Evolutionary conservation across 2,888 invertebrate species (phyloP), one percentile per base, ranked within the genome.

Genomic region (Eilema caniola): DNA sequence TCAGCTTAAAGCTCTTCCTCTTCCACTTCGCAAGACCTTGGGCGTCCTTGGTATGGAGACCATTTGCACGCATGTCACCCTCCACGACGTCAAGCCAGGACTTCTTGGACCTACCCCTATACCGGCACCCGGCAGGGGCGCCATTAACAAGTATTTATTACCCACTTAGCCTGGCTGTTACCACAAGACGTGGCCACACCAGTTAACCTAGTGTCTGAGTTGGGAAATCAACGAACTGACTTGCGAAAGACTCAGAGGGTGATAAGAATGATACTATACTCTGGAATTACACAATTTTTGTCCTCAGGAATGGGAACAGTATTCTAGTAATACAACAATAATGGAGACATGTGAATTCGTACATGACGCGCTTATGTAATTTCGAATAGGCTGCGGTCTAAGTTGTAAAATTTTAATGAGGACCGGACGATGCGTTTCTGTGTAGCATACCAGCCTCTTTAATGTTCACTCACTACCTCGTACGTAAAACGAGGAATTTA

Each of bases 401-500:
- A 53, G n/a, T n/a, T 53, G 53, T 53, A 53, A 53, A 53, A 53
- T 53, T 53, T 53, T 53, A n/a, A 53, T 53, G 53, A 53, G 8
- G 20, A n/a, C 20, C 53, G 53, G 53, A 53, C 53, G n/a, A 53
- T 53, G n/a, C 53, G 53, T 53, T 53, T 8, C n/a, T 53, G n/a
- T n/a, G 53, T 7, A 53, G 53, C n/a, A 53, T 53, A 53, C 53
- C n/a, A 53, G n/a, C n/a, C 53, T n/a, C n/a, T n/a, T 20, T 20
- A 20, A 53, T n/a, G 53, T n/a, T 53, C 53, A 53, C n/a, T 14
- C n/a, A 62, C 12, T 62, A 11, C 23, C 37, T 62, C 37, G 23
- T 61, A 61, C 37, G 23, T 61, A 61, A 61, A 61, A 61, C n/a
- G 31, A 33, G 12, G 31, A 61, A 61, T 61, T 61, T 61, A 61